A percentile compares a stretch with the other conserved stretches of the same genome.
phyloP scores from a whole-genome alignment of 2,888 invertebrate genomes.

The Lissocephala sabroskyi region DNA sequence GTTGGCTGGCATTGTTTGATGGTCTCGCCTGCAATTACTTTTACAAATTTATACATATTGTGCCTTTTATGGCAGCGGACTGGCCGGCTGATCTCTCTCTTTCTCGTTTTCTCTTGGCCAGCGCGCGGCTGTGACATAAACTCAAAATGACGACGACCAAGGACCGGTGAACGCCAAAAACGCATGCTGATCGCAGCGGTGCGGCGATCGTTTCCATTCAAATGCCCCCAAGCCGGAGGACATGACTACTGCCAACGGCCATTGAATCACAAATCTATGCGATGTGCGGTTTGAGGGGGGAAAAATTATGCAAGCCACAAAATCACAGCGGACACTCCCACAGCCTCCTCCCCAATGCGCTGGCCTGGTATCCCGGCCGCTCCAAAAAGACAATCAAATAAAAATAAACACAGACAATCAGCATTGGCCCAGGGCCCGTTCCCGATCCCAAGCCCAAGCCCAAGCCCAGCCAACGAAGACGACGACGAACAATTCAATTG shows the following conservation, averaged over 20 bases:
- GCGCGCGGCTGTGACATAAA: constrained; percentile 34
- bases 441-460: not conserved
- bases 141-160: constrained; percentile 61
- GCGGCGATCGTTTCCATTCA: constrained; percentile 10
- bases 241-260: constrained; percentile 13
- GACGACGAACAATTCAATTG: constrained; percentile 59
- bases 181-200: constrained; percentile 52
- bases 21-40: constrained; percentile 66
- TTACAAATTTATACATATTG: constrained; percentile 70
- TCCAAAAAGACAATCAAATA: constrained; percentile 41
- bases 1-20: constrained; percentile 44
- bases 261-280: constrained; percentile 40
- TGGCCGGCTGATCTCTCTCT: constrained; percentile 46
- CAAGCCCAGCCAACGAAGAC: constrained; percentile 17
- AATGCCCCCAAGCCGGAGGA: constrained; percentile 6
- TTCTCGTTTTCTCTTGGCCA: not conserved
- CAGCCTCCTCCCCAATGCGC: not conserved
- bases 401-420: constrained; percentile 45
- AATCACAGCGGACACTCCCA: constrained; percentile 36
- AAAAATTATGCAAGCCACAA: constrained; percentile 36
- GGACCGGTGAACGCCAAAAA: constrained; percentile 58
- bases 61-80: constrained; percentile 59
- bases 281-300: not conserved
- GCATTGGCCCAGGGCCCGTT: constrained; percentile 14
- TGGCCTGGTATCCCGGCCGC: not conserved